A percentile compares a stretch with the other conserved stretches of the same genome.
Evolutionary conservation across 2,113 vertebrate genomes (phyloP).

Genomic region (Epinephelus moara): DNA sequence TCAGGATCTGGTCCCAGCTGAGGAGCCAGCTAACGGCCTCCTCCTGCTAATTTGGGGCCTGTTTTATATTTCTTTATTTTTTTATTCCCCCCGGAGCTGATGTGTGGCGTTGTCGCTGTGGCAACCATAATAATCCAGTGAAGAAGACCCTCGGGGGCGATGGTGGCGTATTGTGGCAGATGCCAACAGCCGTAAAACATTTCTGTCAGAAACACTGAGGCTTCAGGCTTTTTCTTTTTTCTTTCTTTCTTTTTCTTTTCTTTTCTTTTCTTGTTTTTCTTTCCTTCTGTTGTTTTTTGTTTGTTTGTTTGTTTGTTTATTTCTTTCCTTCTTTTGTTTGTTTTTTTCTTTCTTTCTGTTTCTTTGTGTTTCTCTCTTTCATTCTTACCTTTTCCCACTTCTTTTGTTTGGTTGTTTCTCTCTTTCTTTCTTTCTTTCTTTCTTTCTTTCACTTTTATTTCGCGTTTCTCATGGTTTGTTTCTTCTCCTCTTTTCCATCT

Average conservation of each 20-base stretch:
- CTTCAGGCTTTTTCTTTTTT: neutral
- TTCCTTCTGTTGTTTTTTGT: no score
- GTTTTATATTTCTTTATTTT: constrained; percentile 22
- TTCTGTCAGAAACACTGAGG: constrained; percentile 32
- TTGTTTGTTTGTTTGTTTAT: no score
- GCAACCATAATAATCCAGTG: constrained; percentile 46
- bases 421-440: no score
- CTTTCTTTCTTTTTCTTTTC: neutral
- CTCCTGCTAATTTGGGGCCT: neutral
- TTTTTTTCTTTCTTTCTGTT: no score
- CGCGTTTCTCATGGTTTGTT: neutral
- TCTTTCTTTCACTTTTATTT: neutral
- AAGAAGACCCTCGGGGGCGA: constrained; percentile 51
- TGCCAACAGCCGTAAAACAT: constrained; percentile 65
- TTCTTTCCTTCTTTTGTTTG: no score
- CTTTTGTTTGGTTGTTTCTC: no score
- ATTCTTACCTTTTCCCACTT: no score
- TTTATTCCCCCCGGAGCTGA: constrained; percentile 19
- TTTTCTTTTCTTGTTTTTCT: neutral
- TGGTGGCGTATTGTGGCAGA: constrained; percentile 59
- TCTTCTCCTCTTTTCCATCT: neutral
- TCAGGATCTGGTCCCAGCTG: constrained; percentile 16
- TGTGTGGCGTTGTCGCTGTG: constrained; percentile 31
- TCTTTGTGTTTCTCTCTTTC: no score
- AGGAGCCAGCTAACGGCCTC: neutral